Evolutionary conservation across 2,797 vertebrate genomes (phyloP).

Genomic region (Megaceryle alcyon): DNA sequence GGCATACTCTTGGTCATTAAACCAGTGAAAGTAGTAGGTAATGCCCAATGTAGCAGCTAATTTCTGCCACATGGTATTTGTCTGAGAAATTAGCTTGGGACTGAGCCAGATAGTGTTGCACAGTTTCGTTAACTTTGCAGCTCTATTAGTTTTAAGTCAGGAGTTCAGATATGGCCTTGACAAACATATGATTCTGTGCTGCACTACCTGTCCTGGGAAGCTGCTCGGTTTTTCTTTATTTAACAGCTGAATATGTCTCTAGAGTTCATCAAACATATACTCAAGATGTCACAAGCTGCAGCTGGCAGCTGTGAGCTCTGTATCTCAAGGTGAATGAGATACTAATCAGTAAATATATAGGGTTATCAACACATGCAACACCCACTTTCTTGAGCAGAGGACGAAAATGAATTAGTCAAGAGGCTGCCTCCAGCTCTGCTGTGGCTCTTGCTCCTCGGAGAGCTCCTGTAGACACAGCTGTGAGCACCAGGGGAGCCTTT

Average conservation of each 20-base stretch:
- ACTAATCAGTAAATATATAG: conserved; percentile 22
- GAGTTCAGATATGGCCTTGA: conserved; percentile 29
- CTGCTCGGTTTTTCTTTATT: conserved; percentile 32
- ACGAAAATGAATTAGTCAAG: neutral
- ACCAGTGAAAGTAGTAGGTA: neutral
- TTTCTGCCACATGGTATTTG: conserved; percentile 42
- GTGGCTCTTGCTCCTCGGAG: accelerated
- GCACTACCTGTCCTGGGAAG: conserved; percentile 39
- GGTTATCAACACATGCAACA: neutral
- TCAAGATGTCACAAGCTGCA: conserved; percentile 42
- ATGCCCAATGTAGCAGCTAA: conserved; percentile 19
- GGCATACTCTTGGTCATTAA: neutral
- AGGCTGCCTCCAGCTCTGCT: neutral
- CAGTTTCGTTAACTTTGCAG: conserved; percentile 30
- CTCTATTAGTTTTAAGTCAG: conserved; percentile 43
- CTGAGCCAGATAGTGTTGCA: neutral
- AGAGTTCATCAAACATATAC: conserved; percentile 28
- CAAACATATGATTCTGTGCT: conserved; percentile 9
- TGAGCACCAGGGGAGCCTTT: neutral
- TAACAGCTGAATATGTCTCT: conserved; percentile 59
- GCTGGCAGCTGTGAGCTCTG: conserved; percentile 30
- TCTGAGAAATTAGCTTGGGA: conserved; percentile 21
- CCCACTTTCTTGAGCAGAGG: neutral
- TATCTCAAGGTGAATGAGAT: conserved; percentile 38
- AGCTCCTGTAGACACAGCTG: neutral